Base-by-base conservation (phyloP, 1,140 invertebrate genomes). In the Doryteuthis pealeii region DNA sequence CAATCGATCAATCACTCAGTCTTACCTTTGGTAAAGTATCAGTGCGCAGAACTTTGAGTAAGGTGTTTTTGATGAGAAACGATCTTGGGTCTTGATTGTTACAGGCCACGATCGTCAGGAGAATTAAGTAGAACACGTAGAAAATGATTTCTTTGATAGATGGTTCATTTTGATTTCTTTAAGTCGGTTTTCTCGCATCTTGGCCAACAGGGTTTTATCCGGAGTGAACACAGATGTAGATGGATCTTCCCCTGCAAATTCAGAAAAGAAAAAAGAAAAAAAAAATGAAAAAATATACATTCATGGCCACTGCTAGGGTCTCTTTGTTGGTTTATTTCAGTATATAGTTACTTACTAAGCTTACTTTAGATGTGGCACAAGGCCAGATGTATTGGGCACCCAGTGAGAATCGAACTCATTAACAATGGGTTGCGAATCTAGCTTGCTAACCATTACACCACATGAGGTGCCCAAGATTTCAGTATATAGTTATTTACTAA, bases 121-220 rank as follows among this genome's bases (percentile, higher is more conserved):
- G 73, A 15, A 79, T 80, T 22, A 89, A 75, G 75, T 87, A 89
- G 28, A 86, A 58, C 18, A 84, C 71, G 74, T 88, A 89, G 18
- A 81, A 83, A 0, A 82, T 54, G 3, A 88, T 82, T 72, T 89
- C 88, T 66, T 79, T 79, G 12, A 88, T 54, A 8, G 70, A 6
- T 58, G 32, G 26, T 74, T 43, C 79, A 80, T 81, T 10, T 76
- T 67, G 8, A 80, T 74, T 66, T 82, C 81, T 30, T 79, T 82
- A n/a, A 79, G 66, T 30, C 79, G 74, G n/a, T 49, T 70, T 58
- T 79, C 75, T 54, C 79, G 75, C 26, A 76, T 74, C 3, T 70
- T 31, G 10, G 70, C 71, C 32, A 81, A 62, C 32, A 67, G 73
- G 18, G 68, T 65, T n/a, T 54, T 54, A 54, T 80, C 73, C 30